These are phyloP conservation scores for Habropoda laboriosa DNA, from an alignment of 1,140 invertebrate genomes.

Conservation along the genomic window DNA sequence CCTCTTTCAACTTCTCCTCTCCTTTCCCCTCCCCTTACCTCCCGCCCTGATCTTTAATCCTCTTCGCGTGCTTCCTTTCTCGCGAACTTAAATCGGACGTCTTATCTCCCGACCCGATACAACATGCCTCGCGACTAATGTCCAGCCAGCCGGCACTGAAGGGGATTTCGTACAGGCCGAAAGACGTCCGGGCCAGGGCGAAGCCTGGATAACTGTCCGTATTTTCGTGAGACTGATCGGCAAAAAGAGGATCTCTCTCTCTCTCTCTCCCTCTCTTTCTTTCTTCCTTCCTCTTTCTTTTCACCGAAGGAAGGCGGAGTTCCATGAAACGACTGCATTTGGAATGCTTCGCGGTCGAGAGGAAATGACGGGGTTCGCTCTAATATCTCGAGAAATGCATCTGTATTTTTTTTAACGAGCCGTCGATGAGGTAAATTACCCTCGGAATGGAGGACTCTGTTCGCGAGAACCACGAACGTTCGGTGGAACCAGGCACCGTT, in stretches of 20 bases:
- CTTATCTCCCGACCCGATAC: slow-evolving; percentile 65
- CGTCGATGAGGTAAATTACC: slow-evolving; percentile 34
- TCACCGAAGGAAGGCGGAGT: slow-evolving; percentile 8
- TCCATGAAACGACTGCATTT: slow-evolving; percentile 13
- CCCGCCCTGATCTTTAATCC: slow-evolving; percentile 61
- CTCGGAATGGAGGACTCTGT: background rate
- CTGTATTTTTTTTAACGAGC: slow-evolving; percentile 28
- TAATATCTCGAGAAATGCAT: slow-evolving; percentile 16
- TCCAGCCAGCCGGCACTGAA: slow-evolving; percentile 44
- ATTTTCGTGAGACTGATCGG: slow-evolving; percentile 64
- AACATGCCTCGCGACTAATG: slow-evolving; percentile 69
- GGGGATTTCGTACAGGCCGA: slow-evolving; percentile 54
- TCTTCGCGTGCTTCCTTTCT: slow-evolving; percentile 57
- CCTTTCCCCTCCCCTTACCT: background rate
- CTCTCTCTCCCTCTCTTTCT: background rate
- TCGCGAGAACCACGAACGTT: background rate
- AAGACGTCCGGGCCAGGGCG: background rate
- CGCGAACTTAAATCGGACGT: slow-evolving; percentile 64
- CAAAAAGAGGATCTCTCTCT: slow-evolving; percentile 47
- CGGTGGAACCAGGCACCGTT: background rate
- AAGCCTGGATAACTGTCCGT: slow-evolving; percentile 60
- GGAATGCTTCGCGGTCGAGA: background rate
- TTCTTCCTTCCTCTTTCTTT: background rate
- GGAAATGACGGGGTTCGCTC: slow-evolving; percentile 21
- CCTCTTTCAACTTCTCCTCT: background rate